phyloP scores from a whole-genome alignment of 2,888 invertebrate species.

The Rhagium mordax region DNA sequence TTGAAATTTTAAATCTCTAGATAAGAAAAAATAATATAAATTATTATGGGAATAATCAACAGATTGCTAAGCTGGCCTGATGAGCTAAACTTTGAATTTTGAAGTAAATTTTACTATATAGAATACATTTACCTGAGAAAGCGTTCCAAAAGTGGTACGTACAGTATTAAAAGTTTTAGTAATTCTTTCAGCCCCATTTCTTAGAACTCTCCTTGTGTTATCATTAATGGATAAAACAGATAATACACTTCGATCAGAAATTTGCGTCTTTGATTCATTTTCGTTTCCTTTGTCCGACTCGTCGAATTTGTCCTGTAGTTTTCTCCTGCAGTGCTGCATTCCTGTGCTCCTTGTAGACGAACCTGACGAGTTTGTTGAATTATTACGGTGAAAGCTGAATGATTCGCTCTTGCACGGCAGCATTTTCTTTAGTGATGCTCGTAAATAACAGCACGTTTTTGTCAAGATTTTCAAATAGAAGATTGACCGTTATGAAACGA shows the following conservation, averaged over 20 bases:
- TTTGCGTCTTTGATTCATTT: constrained; percentile 22
- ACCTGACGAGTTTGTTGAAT: constrained; percentile 54
- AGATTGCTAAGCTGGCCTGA: no score
- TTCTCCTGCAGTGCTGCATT: constrained; percentile 62
- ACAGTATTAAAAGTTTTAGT: constrained; percentile 79
- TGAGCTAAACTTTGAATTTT: no score
- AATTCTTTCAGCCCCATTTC: constrained; percentile 79
- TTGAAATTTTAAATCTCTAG: constrained; percentile 73
- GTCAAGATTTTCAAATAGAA: not conserved
- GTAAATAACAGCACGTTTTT: not conserved
- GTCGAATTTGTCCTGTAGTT: constrained; percentile 65
- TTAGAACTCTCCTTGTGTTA: constrained; percentile 75
- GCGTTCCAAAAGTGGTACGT: constrained; percentile 77
- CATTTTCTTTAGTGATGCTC: constrained; percentile 20
- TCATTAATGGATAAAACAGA: constrained; percentile 73
- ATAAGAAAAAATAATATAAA: constrained; percentile 2
- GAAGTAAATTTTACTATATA: no score
- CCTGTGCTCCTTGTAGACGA: constrained; percentile 53
- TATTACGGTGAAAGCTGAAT: constrained; percentile 61
- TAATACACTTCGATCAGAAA: constrained; percentile 62
- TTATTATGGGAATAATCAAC: not conserved
- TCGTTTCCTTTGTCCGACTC: constrained; percentile 45
- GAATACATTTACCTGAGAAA: constrained; percentile 78
- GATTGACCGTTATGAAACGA: constrained; percentile 10
- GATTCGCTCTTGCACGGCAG: constrained; percentile 57